Evolutionary conservation across 2,113 vertebrate genomes (phyloP).

Genomic region (Otus sunia): DNA sequence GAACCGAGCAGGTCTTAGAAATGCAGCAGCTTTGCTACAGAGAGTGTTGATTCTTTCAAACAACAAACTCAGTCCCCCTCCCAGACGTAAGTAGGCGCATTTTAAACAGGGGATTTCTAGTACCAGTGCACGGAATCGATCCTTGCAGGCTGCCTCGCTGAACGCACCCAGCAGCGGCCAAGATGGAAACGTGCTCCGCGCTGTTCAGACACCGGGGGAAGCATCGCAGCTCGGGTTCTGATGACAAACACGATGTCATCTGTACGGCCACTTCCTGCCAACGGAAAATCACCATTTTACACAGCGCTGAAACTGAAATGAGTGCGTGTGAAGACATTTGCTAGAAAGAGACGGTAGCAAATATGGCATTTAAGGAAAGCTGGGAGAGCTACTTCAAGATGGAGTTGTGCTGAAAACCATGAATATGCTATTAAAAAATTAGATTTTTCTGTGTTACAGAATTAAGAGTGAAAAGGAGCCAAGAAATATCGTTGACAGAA

Average conservation of each 20-base stretch:
- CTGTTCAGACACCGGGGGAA: not conserved
- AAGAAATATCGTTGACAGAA: slow-evolving; percentile 10
- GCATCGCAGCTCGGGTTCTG: not conserved
- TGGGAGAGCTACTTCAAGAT: not conserved
- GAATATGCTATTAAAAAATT: slow-evolving; percentile 8
- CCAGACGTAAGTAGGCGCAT: not conserved
- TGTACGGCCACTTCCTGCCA: not conserved
- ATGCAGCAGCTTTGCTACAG: not conserved
- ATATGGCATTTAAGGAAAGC: not conserved
- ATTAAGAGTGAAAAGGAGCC: slow-evolving; percentile 18
- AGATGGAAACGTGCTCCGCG: not conserved
- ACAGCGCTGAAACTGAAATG: not conserved
- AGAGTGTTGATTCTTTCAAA: not conserved
- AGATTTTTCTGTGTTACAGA: slow-evolving; percentile 10
- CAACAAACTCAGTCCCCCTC: not conserved
- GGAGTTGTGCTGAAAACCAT: not conserved
- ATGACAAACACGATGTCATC: not conserved
- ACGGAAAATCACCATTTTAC: not conserved
- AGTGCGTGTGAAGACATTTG: not conserved
- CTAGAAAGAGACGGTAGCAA: not conserved
- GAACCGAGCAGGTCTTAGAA: not conserved
- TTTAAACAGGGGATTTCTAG: not conserved
- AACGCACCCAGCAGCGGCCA: rapidly evolving
- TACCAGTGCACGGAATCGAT: rapidly evolving
- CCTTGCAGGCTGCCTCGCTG: not conserved